These are phyloP conservation scores for Rhabdophis nuchalis DNA, from an alignment of 2,797 vertebrate genomes.

Conservation along the genomic window DNA sequence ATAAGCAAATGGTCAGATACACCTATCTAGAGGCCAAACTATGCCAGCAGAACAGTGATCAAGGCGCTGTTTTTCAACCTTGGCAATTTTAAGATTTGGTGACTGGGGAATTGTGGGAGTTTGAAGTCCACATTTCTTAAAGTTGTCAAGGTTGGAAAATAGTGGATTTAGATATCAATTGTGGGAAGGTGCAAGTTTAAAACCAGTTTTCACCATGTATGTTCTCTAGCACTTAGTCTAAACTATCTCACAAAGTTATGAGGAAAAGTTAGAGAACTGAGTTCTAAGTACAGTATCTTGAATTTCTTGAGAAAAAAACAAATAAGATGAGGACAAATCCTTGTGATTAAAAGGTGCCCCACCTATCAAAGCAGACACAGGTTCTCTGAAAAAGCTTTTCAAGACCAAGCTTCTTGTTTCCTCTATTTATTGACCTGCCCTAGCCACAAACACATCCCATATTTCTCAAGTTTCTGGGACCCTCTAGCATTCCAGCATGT, in stretches of 20 bases:
- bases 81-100: neutral
- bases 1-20: neutral
- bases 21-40: neutral
- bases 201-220: neutral
- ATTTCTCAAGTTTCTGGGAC: neutral
- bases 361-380: neutral
- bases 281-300: neutral
- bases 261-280: neutral
- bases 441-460: neutral
- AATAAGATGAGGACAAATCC: neutral
- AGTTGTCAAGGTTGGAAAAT: neutral
- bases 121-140: neutral
- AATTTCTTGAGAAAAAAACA: neutral
- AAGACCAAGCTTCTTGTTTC: neutral
- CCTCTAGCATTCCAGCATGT: neutral
- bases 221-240: neutral
- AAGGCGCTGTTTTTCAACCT: neutral
- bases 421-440: neutral
- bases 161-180: neutral
- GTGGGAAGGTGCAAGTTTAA: neutral
- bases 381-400: neutral
- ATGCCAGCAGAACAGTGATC: neutral
- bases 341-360: neutral
- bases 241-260: neutral
- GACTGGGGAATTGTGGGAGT: neutral